These are phyloP conservation scores for Macrotrachela quadricornifera DNA, from an alignment of 1,140 invertebrate species.

Conservation along the genomic window DNA sequence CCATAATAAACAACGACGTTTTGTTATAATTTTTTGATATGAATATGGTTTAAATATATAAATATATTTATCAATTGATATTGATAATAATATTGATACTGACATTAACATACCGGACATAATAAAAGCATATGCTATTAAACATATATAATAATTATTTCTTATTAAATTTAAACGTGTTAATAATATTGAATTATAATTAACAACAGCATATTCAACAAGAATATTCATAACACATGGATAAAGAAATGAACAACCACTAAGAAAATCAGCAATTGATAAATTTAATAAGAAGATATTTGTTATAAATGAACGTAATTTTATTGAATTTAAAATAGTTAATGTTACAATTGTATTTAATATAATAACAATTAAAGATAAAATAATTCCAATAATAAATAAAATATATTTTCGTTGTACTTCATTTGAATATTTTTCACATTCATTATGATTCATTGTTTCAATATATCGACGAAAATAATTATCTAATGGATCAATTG, in stretches of 20 bases:
- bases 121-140: conserved; percentile 1
- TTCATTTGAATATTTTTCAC: conserved; percentile 4
- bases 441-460: not conserved
- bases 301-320: not conserved
- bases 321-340: conserved; percentile 1
- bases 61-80: conserved; percentile 5
- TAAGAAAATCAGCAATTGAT: conserved; percentile 2
- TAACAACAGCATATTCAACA: not conserved
- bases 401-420: conserved; percentile 1
- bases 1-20: not conserved
- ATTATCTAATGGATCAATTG: too few species aligned
- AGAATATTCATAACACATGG: conserved; percentile 1
- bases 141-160: conserved; percentile 3
- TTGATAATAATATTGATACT: not conserved
- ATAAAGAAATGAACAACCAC: conserved; percentile 2
- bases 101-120: conserved; percentile 2
- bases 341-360: not conserved
- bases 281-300: conserved; percentile 4
- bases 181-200: conserved; percentile 1
- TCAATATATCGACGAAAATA: too few species aligned
- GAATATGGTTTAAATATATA: conserved; percentile 1
- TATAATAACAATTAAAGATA: not conserved
- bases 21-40: not conserved
- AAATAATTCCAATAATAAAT: not conserved
- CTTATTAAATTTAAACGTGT: not conserved